Evolutionary conservation across 2,888 invertebrate genomes (phyloP), one percentile per base, ranked within the genome.

Genomic region (Cerastoderma edule): DNA sequence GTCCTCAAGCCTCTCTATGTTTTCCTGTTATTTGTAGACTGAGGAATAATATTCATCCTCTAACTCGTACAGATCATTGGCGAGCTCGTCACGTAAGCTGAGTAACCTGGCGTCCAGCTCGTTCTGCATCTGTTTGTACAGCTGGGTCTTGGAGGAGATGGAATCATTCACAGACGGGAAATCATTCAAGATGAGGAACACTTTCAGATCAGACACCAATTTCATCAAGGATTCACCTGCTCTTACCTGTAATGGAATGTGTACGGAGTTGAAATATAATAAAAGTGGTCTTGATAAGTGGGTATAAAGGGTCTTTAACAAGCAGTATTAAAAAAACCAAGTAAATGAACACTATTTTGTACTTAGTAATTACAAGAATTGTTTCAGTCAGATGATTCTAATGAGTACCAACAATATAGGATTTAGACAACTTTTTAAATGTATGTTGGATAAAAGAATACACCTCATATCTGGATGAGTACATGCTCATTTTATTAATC

Each of bases 81-180:
- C 97, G 95, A 99, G 97, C 90, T 99, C 98, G 93, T 99, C 98
- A 76, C 98, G 93, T 27, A 99, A 93, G 27, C 96, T 96, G 95
- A 98, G 97, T 27, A 99, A 93, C 93, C 98, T 98, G 88, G 96
- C 96, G 93, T 99, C 99, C 93, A 97, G 97, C 91, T 98, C 98
- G 60, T 95, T 95, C 94, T 98, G 98, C 90, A 97, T 97, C 0
- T 96, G 96, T 72, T 97, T 95, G 91, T 97, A 98, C 16, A 97
- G 93, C 91, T 97, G 96, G 0, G 97, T 97, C 91, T 98, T 98
- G 86, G 96, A 96, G n/a, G 96, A 96, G 81, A 99, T 99, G 0
- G 98, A 97, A 91, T 99, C 98, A 92, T 99, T 99, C 0, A 99
- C 97, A 0, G 98, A 98, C 56, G 98, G 98, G 92, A 99, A 99